Evolutionary conservation across 2,113 vertebrate species (phyloP).

Genomic region (Carlito syrichta): DNA sequence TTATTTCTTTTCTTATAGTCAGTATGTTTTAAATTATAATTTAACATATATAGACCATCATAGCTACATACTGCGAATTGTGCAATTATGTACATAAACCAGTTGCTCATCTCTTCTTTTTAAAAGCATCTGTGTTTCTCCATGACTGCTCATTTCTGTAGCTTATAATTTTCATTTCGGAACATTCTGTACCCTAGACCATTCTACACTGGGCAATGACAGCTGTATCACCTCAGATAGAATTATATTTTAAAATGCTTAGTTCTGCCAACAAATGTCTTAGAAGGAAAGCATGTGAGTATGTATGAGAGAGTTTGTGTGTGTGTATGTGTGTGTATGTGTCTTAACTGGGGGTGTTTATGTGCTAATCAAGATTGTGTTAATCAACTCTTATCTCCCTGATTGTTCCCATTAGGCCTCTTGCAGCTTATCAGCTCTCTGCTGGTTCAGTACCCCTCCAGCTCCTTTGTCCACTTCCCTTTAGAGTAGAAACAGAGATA

Average conservation of each 20-base stretch:
- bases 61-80: conserved; percentile 38
- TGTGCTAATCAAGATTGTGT: neutral
- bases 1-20: neutral
- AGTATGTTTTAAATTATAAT: conserved; percentile 24
- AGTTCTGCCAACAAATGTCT: neutral
- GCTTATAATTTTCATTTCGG: conserved; percentile 71
- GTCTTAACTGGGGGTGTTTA: neutral
- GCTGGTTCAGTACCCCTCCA: neutral
- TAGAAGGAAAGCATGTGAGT: neutral
- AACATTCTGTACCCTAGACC: conserved; percentile 44
- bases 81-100: conserved; percentile 46
- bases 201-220: conserved; percentile 25
- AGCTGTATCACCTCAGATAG: conserved; percentile 46
- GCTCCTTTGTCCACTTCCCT: neutral
- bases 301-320: neutral
- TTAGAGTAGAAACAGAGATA: neutral
- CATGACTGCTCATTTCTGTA: conserved; percentile 56
- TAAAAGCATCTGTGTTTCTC: conserved; percentile 63
- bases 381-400: neutral
- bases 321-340: neutral
- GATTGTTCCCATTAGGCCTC: neutral
- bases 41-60: conserved; percentile 34
- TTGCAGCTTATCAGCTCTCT: neutral
- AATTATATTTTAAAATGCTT: conserved; percentile 39
- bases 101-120: conserved; percentile 59